Evolutionary conservation across 2,797 vertebrate species (phyloP), one percentile per base, ranked within the genome.

Genomic region (Rhinoraja longicauda): DNA sequence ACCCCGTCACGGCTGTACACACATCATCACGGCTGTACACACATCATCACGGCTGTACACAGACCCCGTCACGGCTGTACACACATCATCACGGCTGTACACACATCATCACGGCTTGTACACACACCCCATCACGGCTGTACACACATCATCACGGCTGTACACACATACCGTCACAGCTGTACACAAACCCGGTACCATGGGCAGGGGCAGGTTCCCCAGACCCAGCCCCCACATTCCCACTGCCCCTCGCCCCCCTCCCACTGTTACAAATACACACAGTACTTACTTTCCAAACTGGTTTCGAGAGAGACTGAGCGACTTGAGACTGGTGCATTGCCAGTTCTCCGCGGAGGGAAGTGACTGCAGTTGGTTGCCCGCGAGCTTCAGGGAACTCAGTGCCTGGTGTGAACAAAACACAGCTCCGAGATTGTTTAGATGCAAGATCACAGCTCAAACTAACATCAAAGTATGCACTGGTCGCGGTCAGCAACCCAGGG

Each of bases 291-390:
- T 99, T 93, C 99, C 98, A 77, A 99, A 96, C 67, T 98, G 97
- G 96, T 99, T 99, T 95, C 95, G 97, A 90, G 98, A 99, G 93
- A 99, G 97, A 94, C 99, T 99, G 32, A 99, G 95, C 1, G 96
- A 97, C 95, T 97, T 97, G 81, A 99, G 97, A 29, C 96, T 96
- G 21, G 95, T 96, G 95, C 98, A 99, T 93, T 96, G 97, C 99
- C 99, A 99, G 94, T 97, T 98, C 90, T 95, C 96, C 73, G 96
- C 96, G 0, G 96, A 93, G 0, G 99, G 98, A 72, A 99, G 96
- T 0, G 95, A 90, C 19, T 93, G 93, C 90, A 99, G 96, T 90
- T 97, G 96, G 96, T 99, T 99, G 93, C 97, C 98, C 94, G 97
- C 96, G 75, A 99, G 93, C 94, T 96, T 98, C 95, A 99, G 94